These are phyloP conservation scores for Romanogobio albipinnatus DNA, from an alignment of 2,113 vertebrate species.

Conservation along the genomic window DNA sequence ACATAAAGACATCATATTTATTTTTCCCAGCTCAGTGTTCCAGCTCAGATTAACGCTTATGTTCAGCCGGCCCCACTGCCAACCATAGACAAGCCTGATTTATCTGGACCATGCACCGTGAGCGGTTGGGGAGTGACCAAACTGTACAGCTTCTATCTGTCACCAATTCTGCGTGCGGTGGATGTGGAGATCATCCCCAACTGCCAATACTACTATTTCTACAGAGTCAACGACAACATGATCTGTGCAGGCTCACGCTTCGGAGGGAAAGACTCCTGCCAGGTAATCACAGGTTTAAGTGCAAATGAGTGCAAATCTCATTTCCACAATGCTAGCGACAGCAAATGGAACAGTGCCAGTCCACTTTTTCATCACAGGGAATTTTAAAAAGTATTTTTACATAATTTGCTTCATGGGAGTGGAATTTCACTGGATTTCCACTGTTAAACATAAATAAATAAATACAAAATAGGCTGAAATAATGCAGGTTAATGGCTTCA, in stretches of 20 bases:
- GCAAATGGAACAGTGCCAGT: not conserved
- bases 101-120: conserved; percentile 65
- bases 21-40: conserved; percentile 67
- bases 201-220: conserved; percentile 68
- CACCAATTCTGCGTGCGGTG: conserved; percentile 71
- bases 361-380: not conserved
- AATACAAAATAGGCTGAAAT: too few species aligned
- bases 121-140: conserved; percentile 78
- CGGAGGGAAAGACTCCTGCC: conserved; percentile 79
- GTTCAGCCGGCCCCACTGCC: conserved; percentile 65
- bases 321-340: not conserved
- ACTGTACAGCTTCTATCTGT: conserved; percentile 65
- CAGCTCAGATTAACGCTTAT: conserved; percentile 66
- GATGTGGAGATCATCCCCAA: conserved; percentile 59
- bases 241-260: conserved; percentile 71
- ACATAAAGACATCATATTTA: not conserved
- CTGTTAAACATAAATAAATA: too few species aligned
- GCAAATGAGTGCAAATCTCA: not conserved
- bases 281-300: conserved; percentile 63
- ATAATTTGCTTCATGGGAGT: not conserved
- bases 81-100: accelerated
- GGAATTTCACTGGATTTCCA: too few species aligned
- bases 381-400: not conserved
- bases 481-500: too few species aligned
- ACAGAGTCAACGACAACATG: conserved; percentile 71